Evolutionary conservation across 2,888 invertebrate genomes (phyloP), one percentile per base, ranked within the genome.

Genomic region (Spilosoma lubricipeda): DNA sequence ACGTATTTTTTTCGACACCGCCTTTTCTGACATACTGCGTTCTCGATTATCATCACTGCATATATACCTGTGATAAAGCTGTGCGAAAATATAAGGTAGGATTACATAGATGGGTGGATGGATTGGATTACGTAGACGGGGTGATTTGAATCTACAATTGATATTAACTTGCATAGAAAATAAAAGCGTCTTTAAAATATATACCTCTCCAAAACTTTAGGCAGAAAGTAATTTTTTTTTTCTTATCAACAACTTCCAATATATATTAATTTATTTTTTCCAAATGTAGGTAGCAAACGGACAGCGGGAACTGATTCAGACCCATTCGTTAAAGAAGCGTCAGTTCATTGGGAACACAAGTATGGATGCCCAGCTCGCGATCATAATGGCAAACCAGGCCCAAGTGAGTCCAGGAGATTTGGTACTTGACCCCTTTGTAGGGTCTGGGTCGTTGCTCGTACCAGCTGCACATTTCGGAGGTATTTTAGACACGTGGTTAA

Each of bases 341-440:
- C 98, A 98, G 92, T 99, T 99, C 92, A 99, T 99, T 87, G 99
- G 99, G 23, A 99, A 99, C 92, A 99, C 99, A 0, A 99, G 99
- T 83, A 99, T 99, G 99, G 99, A 99, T 91, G 98, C 99, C 0
- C 98, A 98, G 86, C 95, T 99, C 11, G 98, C 99, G 0, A 93
- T 99, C 69, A 94, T 99, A 73, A 99, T 99, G 99, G 98, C 99
- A 0, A 99, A 99, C 94, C 98, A 99, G 93, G 99, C 98, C 0
- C 96, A 97, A 91, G 97, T 98, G 9, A 92, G 94, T 72, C 85
- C 93, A 0, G 97, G 97, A 0, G 97, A 98, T 88, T 84, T 99
- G 0, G 97, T 99, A 56, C 96, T 98, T 56, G 99, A 99, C 93
- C 99, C 99, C 0, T 99, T 99, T 95, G 99, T 98, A 4, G 99